Evolutionary conservation across 2,113 vertebrate genomes (phyloP).

Genomic region (Conger conger): DNA sequence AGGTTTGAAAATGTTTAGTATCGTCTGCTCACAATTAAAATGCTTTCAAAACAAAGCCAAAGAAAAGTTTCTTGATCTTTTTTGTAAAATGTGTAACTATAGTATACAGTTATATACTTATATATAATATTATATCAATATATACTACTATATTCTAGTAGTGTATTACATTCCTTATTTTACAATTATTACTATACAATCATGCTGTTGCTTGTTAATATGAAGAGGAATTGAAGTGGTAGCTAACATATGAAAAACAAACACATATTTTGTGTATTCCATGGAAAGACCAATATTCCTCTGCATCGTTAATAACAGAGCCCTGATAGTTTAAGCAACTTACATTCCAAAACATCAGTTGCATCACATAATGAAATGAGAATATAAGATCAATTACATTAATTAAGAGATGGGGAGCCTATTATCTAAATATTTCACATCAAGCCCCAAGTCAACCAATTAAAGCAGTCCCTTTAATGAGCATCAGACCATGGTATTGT

Average conservation of each 20-base stretch:
- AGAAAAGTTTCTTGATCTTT: neutral
- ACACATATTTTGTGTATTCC: neutral
- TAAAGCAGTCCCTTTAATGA: conserved; percentile 62
- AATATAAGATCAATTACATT: conserved; percentile 67
- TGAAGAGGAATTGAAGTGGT: neutral
- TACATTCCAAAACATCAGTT: conserved; percentile 47
- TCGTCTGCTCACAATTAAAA: neutral
- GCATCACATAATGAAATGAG: conserved; percentile 47
- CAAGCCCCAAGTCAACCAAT: conserved; percentile 56
- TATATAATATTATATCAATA: too few relatives aligned
- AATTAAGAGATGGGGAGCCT: conserved; percentile 56
- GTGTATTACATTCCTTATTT: too few relatives aligned
- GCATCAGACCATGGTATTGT: conserved; percentile 41
- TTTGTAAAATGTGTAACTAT: too few relatives aligned
- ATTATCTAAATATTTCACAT: conserved; percentile 53
- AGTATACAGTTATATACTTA: too few relatives aligned
- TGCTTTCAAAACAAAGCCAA: neutral
- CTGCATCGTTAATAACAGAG: neutral
- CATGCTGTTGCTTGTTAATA: neutral
- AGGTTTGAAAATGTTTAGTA: neutral
- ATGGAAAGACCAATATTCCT: neutral
- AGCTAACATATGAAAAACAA: neutral
- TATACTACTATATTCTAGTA: too few relatives aligned
- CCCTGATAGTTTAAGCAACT: conserved; percentile 43
- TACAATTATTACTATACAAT: neutral